Percentiles rank a stretch among this genome's conserved stretches.
Evolutionary conservation across 2,113 vertebrate genomes (phyloP).

Genomic region (Microcebus tavaratra): DNA sequence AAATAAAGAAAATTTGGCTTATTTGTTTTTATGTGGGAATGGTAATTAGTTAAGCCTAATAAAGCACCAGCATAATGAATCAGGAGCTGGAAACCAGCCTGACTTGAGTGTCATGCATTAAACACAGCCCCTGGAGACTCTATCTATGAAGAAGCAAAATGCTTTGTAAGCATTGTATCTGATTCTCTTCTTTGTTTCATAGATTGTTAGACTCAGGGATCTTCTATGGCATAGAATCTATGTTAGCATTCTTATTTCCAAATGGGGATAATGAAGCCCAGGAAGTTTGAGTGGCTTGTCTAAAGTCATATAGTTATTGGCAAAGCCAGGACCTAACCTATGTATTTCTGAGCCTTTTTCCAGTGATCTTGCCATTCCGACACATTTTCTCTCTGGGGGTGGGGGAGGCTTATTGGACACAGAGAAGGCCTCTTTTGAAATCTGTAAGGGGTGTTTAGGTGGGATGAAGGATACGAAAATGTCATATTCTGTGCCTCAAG

Average conservation of each 20-base stretch:
- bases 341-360: background rate
- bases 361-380: background rate
- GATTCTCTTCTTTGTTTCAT: background rate
- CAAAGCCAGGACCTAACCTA: background rate
- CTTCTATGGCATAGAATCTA: background rate
- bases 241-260: background rate
- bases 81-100: background rate
- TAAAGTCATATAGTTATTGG: background rate
- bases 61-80: background rate
- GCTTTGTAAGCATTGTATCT: background rate
- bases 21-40: conserved; percentile 1
- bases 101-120: background rate
- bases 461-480: background rate
- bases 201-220: background rate
- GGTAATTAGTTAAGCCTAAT: background rate
- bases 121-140: background rate
- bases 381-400: background rate
- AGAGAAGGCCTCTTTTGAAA: background rate
- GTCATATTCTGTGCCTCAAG: background rate
- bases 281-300: background rate
- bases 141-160: background rate
- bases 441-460: background rate
- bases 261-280: background rate
- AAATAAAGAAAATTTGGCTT: conserved; percentile 12
- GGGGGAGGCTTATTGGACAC: background rate